phyloP scores from a whole-genome alignment of 2,113 vertebrate species.

The Saccopteryx bilineata region DNA sequence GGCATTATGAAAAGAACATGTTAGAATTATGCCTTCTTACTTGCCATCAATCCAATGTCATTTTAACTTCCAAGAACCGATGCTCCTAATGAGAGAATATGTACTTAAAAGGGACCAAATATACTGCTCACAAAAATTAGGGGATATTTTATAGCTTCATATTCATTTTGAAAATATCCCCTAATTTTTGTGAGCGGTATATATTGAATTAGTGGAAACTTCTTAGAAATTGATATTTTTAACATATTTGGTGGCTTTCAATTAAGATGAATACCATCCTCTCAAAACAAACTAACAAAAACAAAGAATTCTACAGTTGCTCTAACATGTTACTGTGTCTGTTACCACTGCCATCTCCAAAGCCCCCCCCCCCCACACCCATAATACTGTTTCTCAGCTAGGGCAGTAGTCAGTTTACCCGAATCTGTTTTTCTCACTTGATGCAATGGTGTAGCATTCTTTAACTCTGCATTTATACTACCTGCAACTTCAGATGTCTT shows the following conservation, averaged over 20 bases:
- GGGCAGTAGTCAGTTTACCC: background rate
- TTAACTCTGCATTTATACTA: background rate
- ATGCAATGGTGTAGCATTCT: background rate
- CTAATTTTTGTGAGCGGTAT: too few species aligned
- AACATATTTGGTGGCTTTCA: background rate
- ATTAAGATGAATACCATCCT: background rate
- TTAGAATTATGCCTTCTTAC: background rate
- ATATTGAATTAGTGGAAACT: background rate
- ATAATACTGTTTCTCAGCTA: background rate
- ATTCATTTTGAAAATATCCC: too few species aligned
- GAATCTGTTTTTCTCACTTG: background rate
- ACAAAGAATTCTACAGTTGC: background rate
- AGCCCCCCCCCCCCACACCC: background rate
- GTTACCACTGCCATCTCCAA: accelerated
- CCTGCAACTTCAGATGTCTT: background rate
- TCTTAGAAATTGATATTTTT: background rate
- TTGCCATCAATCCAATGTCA: background rate
- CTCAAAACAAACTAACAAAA: background rate
- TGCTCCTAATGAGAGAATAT: background rate
- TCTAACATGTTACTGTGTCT: background rate
- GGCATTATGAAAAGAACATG: background rate
- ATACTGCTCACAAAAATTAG: too few species aligned
- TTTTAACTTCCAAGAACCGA: background rate
- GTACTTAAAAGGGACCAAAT: background rate
- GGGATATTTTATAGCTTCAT: too few species aligned